Evolutionary conservation across 2,113 vertebrate genomes (phyloP).

Genomic region (Strigops habroptila): DNA sequence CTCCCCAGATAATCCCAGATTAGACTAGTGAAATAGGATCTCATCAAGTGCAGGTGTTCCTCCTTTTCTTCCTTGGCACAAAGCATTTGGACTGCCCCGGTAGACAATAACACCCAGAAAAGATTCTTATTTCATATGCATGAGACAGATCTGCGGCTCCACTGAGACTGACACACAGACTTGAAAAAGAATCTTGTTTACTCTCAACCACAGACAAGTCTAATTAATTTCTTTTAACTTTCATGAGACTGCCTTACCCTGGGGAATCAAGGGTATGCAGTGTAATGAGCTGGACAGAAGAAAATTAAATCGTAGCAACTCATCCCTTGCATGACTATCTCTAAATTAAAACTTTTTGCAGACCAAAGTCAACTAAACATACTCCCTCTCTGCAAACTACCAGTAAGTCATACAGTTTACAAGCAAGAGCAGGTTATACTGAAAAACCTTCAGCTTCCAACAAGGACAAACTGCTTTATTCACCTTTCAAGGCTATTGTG

Average conservation of each 20-base stretch:
- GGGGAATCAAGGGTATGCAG: neutral
- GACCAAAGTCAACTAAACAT: neutral
- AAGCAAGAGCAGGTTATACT: neutral
- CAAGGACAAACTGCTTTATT: neutral
- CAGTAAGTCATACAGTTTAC: neutral
- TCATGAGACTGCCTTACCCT: neutral
- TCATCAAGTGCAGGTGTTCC: neutral
- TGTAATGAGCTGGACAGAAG: neutral
- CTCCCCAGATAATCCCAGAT: neutral
- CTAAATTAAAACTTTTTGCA: neutral
- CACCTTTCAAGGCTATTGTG: neutral
- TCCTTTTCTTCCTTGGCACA: neutral
- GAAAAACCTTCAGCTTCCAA: neutral
- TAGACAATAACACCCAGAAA: neutral
- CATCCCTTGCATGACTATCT: neutral
- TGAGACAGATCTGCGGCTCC: neutral
- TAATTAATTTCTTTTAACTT: constrained; percentile 37
- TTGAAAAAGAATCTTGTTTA: constrained; percentile 31
- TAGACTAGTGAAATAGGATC: neutral
- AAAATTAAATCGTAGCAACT: neutral
- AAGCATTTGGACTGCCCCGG: neutral
- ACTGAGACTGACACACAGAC: neutral
- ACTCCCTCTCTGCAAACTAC: neutral
- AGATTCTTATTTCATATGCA: neutral
- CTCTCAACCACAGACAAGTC: neutral